Evolutionary conservation across 2,888 invertebrate species (phyloP), one percentile per base, ranked within the genome.

Genomic region (Dione vanillae): DNA sequence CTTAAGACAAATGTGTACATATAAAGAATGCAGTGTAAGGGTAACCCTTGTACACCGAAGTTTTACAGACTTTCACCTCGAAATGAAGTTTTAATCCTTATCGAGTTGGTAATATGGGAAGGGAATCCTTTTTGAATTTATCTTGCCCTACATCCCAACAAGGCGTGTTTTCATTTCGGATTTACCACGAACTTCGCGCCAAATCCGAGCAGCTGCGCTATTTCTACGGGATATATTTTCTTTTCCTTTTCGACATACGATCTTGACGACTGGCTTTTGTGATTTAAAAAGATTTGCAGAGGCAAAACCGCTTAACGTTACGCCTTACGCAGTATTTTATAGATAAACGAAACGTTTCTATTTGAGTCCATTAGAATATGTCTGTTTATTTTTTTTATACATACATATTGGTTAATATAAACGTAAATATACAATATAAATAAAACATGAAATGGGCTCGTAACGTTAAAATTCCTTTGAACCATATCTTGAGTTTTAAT

Each of bases 211-310:
- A 92, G 87, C 89, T 91, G 91, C 84, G 89, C 82, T 84, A 82
- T 87, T 88, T 83, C 82, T 80, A 85, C 83, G 82, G 86, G 86
- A 86, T 91, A 86, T 91, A 87, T 92, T 92, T 92, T 91, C 89
- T 88, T 92, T 91, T 89, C 88, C 87, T 85, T 83, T 84, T 85
- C 87, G 82, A 89, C 88, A 88, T 85, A 83, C 84, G 90, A 91
- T 91, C 91, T 88, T 90, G 87, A 89, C 85, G 86, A 89, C 88
- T 91, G 85, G 89, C 88, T 92, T 91, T 92, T 91, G 90, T 88
- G 91, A 90, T 92, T 92, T 92, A 90, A 91, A 92, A 92, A 91
- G 91, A 91, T 92, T 91, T 90, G 82, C 85, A 79, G 77, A 82
- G 77, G 85, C 83, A 89, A 91, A 90, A 85, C 87, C 88, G 90